A percentile compares a stretch with the other conserved stretches of the same genome.
phyloP scores from a whole-genome alignment of 2,113 vertebrate genomes.

The Oplegnathus fasciatus region DNA sequence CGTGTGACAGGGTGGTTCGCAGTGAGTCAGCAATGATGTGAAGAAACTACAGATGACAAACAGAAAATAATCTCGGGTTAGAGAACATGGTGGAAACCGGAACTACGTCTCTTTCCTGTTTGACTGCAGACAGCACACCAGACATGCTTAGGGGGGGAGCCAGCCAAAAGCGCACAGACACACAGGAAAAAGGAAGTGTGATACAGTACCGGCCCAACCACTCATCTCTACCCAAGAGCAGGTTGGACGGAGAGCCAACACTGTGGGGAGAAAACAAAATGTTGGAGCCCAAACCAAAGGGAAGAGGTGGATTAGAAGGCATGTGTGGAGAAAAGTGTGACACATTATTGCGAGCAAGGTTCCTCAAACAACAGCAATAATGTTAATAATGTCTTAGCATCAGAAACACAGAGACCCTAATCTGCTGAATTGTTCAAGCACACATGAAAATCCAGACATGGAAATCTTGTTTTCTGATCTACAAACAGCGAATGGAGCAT shows the following conservation, averaged over 20 bases:
- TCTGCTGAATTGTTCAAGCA: conserved; percentile 3
- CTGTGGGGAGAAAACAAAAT: conserved; percentile 85
- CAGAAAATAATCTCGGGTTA: conserved; percentile 56
- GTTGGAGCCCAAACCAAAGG: conserved; percentile 77
- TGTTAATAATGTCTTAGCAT: conserved; percentile 49
- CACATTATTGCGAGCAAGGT: conserved; percentile 69
- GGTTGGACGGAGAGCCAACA: conserved; percentile 87
- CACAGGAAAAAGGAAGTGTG: conserved; percentile 79
- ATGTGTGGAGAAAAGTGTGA: conserved; percentile 68
- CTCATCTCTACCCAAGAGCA: conserved; percentile 89
- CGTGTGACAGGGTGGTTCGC: conserved; percentile 65
- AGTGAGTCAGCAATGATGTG: conserved; percentile 60
- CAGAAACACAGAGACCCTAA: conserved; percentile 42
- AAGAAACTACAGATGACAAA: conserved; percentile 55
- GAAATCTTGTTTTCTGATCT: conserved; percentile 32
- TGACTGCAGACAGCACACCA: conserved; percentile 70
- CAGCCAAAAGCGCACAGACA: conserved; percentile 82
- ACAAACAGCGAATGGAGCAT: neutral
- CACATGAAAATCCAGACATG: conserved; percentile 20
- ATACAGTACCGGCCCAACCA: conserved; percentile 90
- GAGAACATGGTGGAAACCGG: conserved; percentile 70
- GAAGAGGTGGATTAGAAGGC: conserved; percentile 69
- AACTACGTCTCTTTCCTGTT: conserved; percentile 74
- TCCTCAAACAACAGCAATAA: conserved; percentile 68
- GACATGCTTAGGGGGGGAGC: conserved; percentile 68